phyloP scores from a whole-genome alignment of 1,140 invertebrate genomes.

The Lasaia peninsularis region DNA sequence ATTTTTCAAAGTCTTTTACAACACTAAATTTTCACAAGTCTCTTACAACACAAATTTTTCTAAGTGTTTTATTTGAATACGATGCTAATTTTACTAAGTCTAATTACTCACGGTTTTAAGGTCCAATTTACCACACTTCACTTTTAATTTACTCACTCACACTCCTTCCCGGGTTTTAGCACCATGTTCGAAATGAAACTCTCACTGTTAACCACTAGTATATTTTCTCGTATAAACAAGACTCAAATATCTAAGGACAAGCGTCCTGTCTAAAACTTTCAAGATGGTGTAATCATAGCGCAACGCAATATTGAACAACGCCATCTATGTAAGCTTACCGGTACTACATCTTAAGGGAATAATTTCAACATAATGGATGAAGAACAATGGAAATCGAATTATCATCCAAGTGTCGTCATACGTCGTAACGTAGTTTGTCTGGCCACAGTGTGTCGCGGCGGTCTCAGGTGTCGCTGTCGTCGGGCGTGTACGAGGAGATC shows the following conservation, averaged over 20 bases:
- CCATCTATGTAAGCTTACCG: too few species aligned
- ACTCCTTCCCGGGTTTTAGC: not conserved
- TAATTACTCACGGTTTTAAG: not conserved
- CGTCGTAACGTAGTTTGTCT: too few species aligned
- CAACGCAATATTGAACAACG: too few species aligned
- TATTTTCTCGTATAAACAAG: not conserved
- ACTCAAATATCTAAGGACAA: too few species aligned
- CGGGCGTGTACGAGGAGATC: slow-evolving; percentile 67
- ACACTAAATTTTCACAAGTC: not conserved
- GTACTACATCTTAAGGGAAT: too few species aligned
- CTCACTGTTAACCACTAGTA: not conserved
- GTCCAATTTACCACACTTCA: not conserved
- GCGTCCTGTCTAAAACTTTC: too few species aligned
- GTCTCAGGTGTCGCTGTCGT: slow-evolving; percentile 48
- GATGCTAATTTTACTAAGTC: not conserved
- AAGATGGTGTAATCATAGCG: too few species aligned
- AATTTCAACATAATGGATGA: too few species aligned
- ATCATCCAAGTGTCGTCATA: too few species aligned
- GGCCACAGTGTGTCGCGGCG: slow-evolving; percentile 18
- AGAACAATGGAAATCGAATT: too few species aligned
- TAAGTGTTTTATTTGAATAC: not conserved
- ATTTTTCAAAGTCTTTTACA: not conserved
- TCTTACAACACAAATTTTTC: not conserved
- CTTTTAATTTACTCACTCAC: not conserved
- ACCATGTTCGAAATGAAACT: not conserved